phyloP scores from a whole-genome alignment of 1,140 invertebrate species.

The Heliconius hermathena region DNA sequence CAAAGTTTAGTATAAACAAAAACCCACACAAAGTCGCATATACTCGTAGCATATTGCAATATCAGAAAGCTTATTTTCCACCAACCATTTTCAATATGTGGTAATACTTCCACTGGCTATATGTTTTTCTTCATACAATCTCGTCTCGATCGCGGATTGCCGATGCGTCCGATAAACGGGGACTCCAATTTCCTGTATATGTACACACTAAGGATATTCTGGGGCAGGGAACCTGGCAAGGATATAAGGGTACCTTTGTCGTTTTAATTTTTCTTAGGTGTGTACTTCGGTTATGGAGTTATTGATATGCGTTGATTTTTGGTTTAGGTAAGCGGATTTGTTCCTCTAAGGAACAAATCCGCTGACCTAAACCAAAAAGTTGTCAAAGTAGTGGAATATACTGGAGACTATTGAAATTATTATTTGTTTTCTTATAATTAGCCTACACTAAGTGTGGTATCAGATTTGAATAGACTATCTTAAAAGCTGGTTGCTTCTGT shows the following conservation, averaged over 20 bases:
- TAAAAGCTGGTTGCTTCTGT: too few species aligned
- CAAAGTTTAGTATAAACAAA: neutral
- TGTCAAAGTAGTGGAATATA: too few species aligned
- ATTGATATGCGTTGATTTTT: neutral
- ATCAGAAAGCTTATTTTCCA: constrained; percentile 18
- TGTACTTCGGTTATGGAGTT: neutral
- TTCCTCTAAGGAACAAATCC: too few species aligned
- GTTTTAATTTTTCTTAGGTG: constrained; percentile 1
- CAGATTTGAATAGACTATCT: too few species aligned
- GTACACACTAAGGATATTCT: constrained; percentile 26
- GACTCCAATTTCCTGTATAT: constrained; percentile 42
- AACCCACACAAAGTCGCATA: neutral
- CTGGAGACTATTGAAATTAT: too few species aligned
- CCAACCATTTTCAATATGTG: constrained; percentile 37
- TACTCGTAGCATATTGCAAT: constrained; percentile 11
- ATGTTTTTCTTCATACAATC: constrained; percentile 42
- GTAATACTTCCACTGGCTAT: constrained; percentile 41
- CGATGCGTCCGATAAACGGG: constrained; percentile 42
- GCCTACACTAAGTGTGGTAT: too few species aligned
- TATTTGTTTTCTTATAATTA: too few species aligned
- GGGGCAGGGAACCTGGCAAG: neutral
- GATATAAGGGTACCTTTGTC: neutral
- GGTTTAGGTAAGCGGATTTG: neutral
- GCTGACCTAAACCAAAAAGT: too few species aligned
- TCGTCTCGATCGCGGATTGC: constrained; percentile 39